Conservation (phyloP, 1,140 invertebrate species). For the Heliconius melpomene region DNA sequence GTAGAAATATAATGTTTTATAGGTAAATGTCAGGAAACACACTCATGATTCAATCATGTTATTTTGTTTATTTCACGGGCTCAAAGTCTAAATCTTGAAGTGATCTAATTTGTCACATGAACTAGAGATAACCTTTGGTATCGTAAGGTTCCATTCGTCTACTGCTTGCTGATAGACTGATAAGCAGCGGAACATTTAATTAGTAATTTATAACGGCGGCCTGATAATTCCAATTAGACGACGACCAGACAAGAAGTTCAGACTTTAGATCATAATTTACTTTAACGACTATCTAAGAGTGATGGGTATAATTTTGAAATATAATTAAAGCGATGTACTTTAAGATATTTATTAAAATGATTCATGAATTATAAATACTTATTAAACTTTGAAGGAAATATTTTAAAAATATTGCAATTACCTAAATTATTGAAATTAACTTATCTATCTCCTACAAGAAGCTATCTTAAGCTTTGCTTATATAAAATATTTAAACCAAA, state of each 20-base stretch:
- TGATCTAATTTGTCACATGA: conserved; percentile 28
- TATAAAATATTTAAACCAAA: no score
- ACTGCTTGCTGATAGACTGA: background rate
- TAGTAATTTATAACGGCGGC: background rate
- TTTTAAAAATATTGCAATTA: no score
- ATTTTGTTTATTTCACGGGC: conserved; percentile 14
- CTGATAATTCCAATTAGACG: conserved; percentile 40
- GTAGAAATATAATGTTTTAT: background rate
- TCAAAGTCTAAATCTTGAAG: conserved; percentile 36
- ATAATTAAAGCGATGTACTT: background rate
- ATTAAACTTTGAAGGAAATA: no score
- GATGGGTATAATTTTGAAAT: background rate
- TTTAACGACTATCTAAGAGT: background rate
- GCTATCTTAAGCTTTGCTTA: no score
- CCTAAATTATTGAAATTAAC: no score
- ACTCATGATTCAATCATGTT: background rate
- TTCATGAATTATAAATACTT: background rate
- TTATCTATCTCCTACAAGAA: no score
- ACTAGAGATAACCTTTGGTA: conserved; percentile 26
- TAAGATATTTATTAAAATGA: background rate
- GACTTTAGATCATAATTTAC: background rate
- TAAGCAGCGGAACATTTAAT: background rate
- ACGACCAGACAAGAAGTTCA: conserved; percentile 41
- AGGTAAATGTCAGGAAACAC: background rate
- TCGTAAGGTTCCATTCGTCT: conserved; percentile 15